Conservation (phyloP, 1,140 invertebrate species). For the Philopotamus ludificatus region DNA sequence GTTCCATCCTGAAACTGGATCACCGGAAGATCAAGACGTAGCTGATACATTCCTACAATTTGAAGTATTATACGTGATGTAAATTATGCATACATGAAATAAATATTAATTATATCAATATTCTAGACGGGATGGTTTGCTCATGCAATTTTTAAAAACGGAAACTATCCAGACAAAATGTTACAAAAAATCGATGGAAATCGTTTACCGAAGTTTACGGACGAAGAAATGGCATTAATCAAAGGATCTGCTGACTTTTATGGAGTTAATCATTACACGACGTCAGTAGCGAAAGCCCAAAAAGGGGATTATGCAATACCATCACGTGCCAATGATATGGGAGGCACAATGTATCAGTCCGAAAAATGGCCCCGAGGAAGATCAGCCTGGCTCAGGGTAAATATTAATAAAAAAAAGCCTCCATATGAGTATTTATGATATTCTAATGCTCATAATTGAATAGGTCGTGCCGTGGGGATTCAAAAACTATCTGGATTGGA, state of each 20-base stretch:
- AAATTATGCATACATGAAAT: conserved; percentile 1
- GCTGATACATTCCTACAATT: conserved; percentile 57
- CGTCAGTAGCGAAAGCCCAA: background rate
- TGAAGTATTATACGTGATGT: conserved; percentile 46
- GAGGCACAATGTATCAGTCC: background rate
- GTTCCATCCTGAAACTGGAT: conserved; percentile 51
- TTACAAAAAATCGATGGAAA: conserved; percentile 56
- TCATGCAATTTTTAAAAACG: conserved; percentile 47
- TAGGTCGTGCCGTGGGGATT: conserved; percentile 62
- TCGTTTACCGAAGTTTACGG: conserved; percentile 59
- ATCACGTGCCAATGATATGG: background rate
- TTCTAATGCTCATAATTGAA: conserved; percentile 20
- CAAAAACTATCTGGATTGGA: conserved; percentile 62
- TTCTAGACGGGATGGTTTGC: conserved; percentile 44
- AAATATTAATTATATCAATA: conserved; percentile 48
- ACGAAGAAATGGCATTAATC: conserved; percentile 56
- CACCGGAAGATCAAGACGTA: conserved; percentile 49
- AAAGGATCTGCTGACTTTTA: conserved; percentile 64
- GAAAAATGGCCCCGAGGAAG: background rate
- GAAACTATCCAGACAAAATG: conserved; percentile 64
- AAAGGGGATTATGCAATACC: no score
- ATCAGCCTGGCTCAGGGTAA: background rate
- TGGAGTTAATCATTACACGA: conserved; percentile 59
- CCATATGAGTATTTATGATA: background rate
- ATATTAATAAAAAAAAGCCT: background rate